These are phyloP conservation scores for Galeopterus variegatus DNA, from an alignment of 2,113 vertebrate species.

Conservation along the genomic window DNA sequence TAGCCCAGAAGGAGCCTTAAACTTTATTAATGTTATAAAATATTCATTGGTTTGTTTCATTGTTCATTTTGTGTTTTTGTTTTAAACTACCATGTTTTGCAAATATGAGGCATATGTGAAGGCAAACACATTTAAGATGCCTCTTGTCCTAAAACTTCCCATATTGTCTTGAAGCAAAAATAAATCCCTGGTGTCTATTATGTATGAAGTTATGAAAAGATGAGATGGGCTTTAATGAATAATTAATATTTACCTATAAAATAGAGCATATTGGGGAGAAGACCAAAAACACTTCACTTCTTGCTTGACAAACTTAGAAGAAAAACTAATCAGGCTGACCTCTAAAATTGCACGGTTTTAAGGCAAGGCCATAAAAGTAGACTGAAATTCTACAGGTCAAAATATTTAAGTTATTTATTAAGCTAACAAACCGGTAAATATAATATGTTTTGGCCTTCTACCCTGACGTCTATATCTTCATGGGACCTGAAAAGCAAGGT, in stretches of 20 bases:
- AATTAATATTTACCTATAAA: conserved; percentile 69
- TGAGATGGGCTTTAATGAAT: conserved; percentile 39
- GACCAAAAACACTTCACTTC: conserved; percentile 51
- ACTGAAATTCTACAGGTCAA: not conserved
- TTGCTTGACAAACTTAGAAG: conserved; percentile 10
- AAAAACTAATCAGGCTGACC: not conserved
- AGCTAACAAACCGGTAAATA: not conserved
- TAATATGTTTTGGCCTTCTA: not conserved
- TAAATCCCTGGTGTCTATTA: conserved; percentile 71
- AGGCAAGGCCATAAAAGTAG: not conserved
- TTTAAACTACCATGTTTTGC: conserved; percentile 1
- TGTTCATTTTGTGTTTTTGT: conserved; percentile 50
- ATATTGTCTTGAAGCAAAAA: conserved; percentile 7
- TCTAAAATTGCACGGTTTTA: conserved; percentile 31
- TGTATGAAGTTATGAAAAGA: conserved; percentile 71
- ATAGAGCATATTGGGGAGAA: not conserved
- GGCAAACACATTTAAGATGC: not conserved
- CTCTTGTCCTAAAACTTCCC: conserved; percentile 55
- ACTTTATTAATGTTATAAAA: conserved; percentile 64
- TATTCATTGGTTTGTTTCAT: not conserved
- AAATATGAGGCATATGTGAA: conserved; percentile 3
- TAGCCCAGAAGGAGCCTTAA: not conserved
- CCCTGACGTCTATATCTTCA: not conserved
- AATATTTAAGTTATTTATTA: not conserved
- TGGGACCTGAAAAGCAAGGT: not conserved